A percentile compares a stretch with the other conserved stretches of the same genome.
phyloP scores from a whole-genome alignment of 2,797 vertebrate genomes.

The Pangasius sanitwongsei region DNA sequence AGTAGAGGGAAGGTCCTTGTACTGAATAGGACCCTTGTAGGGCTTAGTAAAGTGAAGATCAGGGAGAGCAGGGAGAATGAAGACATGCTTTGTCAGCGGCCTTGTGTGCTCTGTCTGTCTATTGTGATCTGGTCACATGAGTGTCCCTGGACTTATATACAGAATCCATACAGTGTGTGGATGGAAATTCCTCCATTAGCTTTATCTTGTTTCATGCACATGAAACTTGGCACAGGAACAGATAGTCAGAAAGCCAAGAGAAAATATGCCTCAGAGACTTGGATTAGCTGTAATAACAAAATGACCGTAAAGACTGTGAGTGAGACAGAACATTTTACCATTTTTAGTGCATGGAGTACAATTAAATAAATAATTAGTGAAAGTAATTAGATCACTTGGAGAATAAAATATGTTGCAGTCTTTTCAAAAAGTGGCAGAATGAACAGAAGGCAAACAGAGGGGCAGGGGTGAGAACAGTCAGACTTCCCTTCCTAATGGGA shows the following conservation, averaged over 20 bases:
- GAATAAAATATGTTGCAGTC: constrained; percentile 29
- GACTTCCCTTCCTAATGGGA: not conserved
- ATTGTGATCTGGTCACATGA: constrained; percentile 56
- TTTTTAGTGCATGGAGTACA: not conserved
- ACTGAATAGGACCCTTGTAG: constrained; percentile 48
- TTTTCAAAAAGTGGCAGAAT: constrained; percentile 2
- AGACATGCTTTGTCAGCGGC: constrained; percentile 52
- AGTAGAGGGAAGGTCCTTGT: constrained; percentile 31
- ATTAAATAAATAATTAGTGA: constrained; percentile 19
- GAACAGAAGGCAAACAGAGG: not conserved
- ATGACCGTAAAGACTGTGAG: not conserved
- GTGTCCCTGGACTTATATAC: constrained; percentile 8
- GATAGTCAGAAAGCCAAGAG: not conserved
- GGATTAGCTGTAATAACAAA: not conserved
- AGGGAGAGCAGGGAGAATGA: constrained; percentile 41
- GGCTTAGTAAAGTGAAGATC: constrained; percentile 42
- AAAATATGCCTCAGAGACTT: not conserved
- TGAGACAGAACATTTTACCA: not conserved
- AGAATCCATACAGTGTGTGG: constrained; percentile 28
- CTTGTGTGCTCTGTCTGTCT: constrained; percentile 41
- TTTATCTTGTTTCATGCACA: constrained; percentile 20
- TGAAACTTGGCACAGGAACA: not conserved
- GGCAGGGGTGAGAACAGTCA: not conserved
- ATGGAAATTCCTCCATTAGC: constrained; percentile 1
- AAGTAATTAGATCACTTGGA: constrained; percentile 3